Evolutionary conservation across 2,888 invertebrate genomes (phyloP).

Genomic region (Neocrepidodera transversa): DNA sequence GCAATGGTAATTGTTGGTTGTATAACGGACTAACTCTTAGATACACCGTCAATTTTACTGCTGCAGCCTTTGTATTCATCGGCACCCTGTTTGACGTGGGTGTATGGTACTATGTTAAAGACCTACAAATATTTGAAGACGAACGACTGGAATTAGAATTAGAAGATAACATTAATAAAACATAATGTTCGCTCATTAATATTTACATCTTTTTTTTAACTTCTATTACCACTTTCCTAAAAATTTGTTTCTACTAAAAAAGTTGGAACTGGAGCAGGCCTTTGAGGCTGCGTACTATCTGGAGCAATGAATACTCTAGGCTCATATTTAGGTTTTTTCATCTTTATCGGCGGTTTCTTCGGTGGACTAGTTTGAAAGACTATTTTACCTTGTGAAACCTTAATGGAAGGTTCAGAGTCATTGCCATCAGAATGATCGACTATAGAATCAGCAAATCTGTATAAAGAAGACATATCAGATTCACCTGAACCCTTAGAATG

Average conservation of each 20-base stretch:
- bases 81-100: constrained; percentile 71
- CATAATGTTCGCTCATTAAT: background rate
- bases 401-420: constrained; percentile 41
- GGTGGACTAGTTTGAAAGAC: background rate
- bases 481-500: constrained; percentile 14
- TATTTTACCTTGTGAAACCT: constrained; percentile 9
- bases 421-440: constrained; percentile 47
- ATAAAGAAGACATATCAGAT: constrained; percentile 38
- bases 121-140: constrained; percentile 73
- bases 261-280: constrained; percentile 7
- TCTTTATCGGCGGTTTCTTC: background rate
- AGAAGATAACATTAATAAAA: constrained; percentile 42
- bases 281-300: constrained; percentile 2
- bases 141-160: constrained; percentile 61
- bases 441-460: constrained; percentile 42
- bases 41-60: constrained; percentile 70
- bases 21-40: constrained; percentile 72
- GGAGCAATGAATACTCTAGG: background rate
- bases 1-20: constrained; percentile 77
- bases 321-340: background rate
- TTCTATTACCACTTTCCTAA: background rate
- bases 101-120: constrained; percentile 74
- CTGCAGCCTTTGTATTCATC: constrained; percentile 69
- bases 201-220: background rate
- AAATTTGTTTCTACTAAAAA: constrained; percentile 5